Evolutionary conservation across 2,888 invertebrate species (phyloP).

Genomic region (Kuschelorhynchus macadamiae): DNA sequence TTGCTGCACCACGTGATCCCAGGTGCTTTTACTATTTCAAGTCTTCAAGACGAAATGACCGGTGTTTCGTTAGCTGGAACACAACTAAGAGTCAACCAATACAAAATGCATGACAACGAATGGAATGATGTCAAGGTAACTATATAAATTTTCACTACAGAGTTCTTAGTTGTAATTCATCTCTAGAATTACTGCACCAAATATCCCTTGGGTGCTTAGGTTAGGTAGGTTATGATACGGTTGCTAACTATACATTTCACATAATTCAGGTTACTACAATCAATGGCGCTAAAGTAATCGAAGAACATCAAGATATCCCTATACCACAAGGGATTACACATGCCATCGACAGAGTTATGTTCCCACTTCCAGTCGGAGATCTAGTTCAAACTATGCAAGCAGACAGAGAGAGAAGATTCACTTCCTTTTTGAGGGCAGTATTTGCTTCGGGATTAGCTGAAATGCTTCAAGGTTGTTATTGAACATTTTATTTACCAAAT

Average conservation of each 20-base stretch:
- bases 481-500: too few species aligned
- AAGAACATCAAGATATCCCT: conserved; percentile 86
- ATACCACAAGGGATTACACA: conserved; percentile 91
- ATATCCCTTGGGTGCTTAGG: too few species aligned
- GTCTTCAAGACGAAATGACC: conserved; percentile 91
- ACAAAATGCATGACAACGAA: conserved; percentile 88
- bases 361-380: conserved; percentile 90
- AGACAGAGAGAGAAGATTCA: conserved; percentile 85
- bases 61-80: conserved; percentile 91
- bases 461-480: conserved; percentile 82
- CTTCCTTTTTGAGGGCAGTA: conserved; percentile 82
- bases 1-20: conserved; percentile 90
- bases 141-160: neutral
- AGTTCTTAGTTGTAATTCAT: too few species aligned
- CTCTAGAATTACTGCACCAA: too few species aligned
- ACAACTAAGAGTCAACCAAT: conserved; percentile 88
- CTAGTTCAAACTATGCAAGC: conserved; percentile 87
- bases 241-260: too few species aligned
- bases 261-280: conserved; percentile 86
- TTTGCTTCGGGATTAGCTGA: conserved; percentile 84
- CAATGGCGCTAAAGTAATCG: conserved; percentile 85
- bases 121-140: conserved; percentile 87
- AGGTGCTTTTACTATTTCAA: conserved; percentile 83
- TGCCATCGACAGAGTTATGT: conserved; percentile 89
- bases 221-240: too few species aligned